A percentile compares a stretch with the other conserved stretches of the same genome.
phyloP scores from a whole-genome alignment of 2,113 vertebrate species.

The Nothoprocta perdicaria region DNA sequence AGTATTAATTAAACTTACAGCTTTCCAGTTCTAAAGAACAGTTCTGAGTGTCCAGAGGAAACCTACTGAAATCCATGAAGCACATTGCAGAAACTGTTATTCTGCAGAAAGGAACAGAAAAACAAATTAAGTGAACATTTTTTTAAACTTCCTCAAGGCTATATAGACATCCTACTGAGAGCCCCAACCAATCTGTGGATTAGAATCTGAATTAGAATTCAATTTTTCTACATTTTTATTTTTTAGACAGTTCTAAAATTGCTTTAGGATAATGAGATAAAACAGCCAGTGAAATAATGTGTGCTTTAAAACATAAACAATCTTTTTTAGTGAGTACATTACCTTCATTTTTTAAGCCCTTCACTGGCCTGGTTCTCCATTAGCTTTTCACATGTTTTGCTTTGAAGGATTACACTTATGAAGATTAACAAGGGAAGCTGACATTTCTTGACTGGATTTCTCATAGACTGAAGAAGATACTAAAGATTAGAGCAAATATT shows the following conservation, averaged over 20 bases:
- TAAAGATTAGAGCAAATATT: background rate
- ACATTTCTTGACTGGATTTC: background rate
- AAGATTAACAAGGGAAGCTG: background rate
- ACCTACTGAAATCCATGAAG: conserved; percentile 94
- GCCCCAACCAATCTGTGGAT: background rate
- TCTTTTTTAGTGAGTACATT: background rate
- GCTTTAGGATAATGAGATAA: background rate
- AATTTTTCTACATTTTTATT: background rate
- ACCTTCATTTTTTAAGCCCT: background rate
- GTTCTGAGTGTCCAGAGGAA: conserved; percentile 94
- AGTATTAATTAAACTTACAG: conserved; percentile 81
- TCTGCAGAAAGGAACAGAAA: conserved; percentile 76
- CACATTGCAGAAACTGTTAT: conserved; percentile 92
- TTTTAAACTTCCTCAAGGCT: background rate
- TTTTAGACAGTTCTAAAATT: background rate
- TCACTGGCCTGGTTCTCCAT: background rate
- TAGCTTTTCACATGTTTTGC: background rate
- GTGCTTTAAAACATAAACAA: background rate
- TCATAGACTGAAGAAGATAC: background rate
- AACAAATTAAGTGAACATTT: background rate
- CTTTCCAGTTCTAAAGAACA: conserved; percentile 94
- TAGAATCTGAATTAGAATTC: background rate
- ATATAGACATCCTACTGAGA: background rate
- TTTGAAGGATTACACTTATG: background rate
- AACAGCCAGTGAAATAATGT: background rate